Evolutionary conservation across 2,113 vertebrate genomes (phyloP).

Genomic region (Parotia lawesii): DNA sequence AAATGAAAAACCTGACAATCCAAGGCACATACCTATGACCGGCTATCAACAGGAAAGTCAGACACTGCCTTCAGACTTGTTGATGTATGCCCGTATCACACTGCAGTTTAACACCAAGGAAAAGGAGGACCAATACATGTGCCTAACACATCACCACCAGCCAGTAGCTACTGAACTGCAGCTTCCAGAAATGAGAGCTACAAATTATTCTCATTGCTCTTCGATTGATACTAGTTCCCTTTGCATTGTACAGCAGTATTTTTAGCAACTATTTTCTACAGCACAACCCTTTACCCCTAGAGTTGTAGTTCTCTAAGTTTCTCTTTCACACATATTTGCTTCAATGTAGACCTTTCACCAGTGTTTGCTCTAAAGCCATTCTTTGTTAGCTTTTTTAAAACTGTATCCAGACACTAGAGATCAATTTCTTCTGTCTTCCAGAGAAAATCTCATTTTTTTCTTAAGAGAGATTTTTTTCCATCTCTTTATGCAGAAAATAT

Average conservation of each 20-base stretch:
- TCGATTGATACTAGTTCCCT: neutral
- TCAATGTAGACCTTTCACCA: neutral
- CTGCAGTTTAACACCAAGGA: neutral
- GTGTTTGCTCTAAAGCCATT: neutral
- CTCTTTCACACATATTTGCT: neutral
- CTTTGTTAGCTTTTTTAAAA: neutral
- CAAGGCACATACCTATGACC: neutral
- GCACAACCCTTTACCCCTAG: neutral
- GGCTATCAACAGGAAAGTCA: neutral
- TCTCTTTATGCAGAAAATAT: neutral
- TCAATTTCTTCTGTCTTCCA: neutral
- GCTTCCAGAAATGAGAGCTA: neutral
- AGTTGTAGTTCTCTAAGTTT: neutral
- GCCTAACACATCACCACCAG: neutral
- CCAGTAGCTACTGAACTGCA: neutral
- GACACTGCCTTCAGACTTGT: neutral
- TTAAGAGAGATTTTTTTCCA: neutral
- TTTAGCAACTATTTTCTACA: neutral
- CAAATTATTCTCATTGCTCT: neutral
- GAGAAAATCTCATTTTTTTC: neutral
- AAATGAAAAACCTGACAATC: neutral
- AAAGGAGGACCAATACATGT: neutral
- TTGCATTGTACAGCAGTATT: neutral
- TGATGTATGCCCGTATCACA: neutral
- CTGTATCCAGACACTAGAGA: neutral